Conservation (phyloP, 2,888 invertebrate species). For the Cephus runcator region DNA sequence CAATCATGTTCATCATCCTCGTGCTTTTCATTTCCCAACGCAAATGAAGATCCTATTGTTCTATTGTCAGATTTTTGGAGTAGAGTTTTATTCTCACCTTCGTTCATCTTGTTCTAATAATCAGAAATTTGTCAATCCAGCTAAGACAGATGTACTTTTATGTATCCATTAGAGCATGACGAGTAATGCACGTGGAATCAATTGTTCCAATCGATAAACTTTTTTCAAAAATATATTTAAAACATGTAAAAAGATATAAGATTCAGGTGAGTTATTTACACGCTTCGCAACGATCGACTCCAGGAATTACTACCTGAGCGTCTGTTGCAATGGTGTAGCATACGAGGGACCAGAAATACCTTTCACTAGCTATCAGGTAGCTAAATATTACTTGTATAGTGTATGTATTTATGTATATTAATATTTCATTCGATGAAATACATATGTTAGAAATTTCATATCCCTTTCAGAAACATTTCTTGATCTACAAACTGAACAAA, state of each 20-base stretch:
- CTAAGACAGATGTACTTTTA: background rate
- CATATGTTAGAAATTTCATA: too few relatives aligned
- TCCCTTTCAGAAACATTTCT: too few relatives aligned
- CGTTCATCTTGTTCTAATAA: slow-evolving; percentile 28
- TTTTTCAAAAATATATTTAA: background rate
- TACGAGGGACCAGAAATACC: slow-evolving; percentile 19
- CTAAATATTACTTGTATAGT: background rate
- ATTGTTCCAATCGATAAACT: background rate
- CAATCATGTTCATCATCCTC: slow-evolving; percentile 55
- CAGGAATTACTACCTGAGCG: slow-evolving; percentile 23
- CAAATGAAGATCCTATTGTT: slow-evolving; percentile 24
- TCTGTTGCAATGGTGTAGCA: slow-evolving; percentile 31
- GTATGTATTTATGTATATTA: background rate
- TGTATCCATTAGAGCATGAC: background rate
- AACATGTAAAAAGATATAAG: slow-evolving; percentile 3
- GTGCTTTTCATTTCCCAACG: slow-evolving; percentile 8
- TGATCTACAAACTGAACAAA: too few relatives aligned
- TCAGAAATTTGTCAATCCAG: background rate
- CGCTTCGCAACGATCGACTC: slow-evolving; percentile 7
- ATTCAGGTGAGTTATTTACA: slow-evolving; percentile 13
- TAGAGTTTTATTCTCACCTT: slow-evolving; percentile 30
- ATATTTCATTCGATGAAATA: too few relatives aligned
- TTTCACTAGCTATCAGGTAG: background rate
- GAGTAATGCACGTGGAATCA: background rate
- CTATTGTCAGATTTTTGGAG: slow-evolving; percentile 32